These are phyloP conservation scores for Tetranychus truncatus DNA, from an alignment of 2,888 invertebrate genomes.

Conservation along the genomic window DNA sequence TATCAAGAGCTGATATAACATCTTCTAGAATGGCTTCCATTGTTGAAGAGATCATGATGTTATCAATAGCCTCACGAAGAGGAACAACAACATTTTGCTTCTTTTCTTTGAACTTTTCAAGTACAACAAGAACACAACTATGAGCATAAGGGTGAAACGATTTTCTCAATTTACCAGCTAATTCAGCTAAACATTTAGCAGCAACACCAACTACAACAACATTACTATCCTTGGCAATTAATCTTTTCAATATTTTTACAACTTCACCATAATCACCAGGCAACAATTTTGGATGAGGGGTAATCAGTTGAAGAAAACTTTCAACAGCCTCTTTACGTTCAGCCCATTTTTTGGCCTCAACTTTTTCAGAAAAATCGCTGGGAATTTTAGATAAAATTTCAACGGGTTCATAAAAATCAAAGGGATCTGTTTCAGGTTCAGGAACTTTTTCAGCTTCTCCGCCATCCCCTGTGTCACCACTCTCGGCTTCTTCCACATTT, in stretches of 20 bases:
- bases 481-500: slow-evolving; percentile 38
- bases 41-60: slow-evolving; percentile 37
- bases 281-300: slow-evolving; percentile 60
- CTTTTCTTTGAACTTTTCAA: slow-evolving; percentile 96
- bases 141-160: slow-evolving; percentile 66
- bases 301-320: slow-evolving; percentile 52
- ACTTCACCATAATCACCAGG: slow-evolving; percentile 80
- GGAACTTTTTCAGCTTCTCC: slow-evolving; percentile 30
- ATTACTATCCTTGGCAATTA: slow-evolving; percentile 82
- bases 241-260: slow-evolving; percentile 65
- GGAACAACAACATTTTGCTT: slow-evolving; percentile 72
- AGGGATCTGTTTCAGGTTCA: slow-evolving; percentile 55
- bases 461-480: slow-evolving; percentile 41
- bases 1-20: slow-evolving; percentile 60
- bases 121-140: slow-evolving; percentile 46
- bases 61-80: slow-evolving; percentile 73
- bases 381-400: slow-evolving; percentile 81
- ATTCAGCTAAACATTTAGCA: slow-evolving; percentile 56
- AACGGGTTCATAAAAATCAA: slow-evolving; percentile 72
- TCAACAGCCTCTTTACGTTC: slow-evolving; percentile 83
- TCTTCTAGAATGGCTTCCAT: slow-evolving; percentile 44
- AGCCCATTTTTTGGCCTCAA: slow-evolving; percentile 91
- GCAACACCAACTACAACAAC: slow-evolving; percentile 75
- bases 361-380: slow-evolving; percentile 81
- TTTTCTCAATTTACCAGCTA: slow-evolving; percentile 70